Evolutionary conservation across 2,113 vertebrate species (phyloP).

Genomic region (Eclectus roratus): DNA sequence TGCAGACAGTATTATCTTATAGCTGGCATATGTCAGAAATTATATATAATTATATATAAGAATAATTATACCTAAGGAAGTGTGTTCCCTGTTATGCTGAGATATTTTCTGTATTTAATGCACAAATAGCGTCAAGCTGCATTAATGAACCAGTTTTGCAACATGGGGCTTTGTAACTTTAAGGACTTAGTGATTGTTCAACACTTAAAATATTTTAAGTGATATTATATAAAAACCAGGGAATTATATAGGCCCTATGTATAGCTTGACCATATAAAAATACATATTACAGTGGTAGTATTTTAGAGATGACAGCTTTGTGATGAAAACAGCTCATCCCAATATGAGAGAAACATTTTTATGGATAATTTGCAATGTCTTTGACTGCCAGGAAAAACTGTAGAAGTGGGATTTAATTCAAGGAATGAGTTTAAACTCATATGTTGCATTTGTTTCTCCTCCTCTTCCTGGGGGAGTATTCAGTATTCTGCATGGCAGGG

Average conservation of each 20-base stretch:
- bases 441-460: constrained; percentile 18
- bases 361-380: not conserved
- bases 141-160: not conserved
- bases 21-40: not conserved
- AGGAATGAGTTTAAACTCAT: constrained; percentile 45
- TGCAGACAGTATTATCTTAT: not conserved
- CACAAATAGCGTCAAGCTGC: not conserved
- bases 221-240: not conserved
- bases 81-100: not conserved
- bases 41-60: accelerated
- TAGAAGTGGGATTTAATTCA: constrained; percentile 59
- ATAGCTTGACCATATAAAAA: not conserved
- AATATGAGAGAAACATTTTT: not conserved
- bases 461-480: constrained; percentile 52
- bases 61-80: not conserved
- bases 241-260: not conserved
- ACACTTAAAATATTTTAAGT: not conserved
- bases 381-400: constrained; percentile 50
- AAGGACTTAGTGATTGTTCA: not conserved
- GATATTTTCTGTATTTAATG: not conserved
- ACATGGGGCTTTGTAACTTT: not conserved
- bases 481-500: constrained; percentile 20
- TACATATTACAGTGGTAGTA: not conserved
- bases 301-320: not conserved
- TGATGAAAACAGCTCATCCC: not conserved